phyloP scores from a whole-genome alignment of 2,888 invertebrate genomes.

The Homarus gammarus region DNA sequence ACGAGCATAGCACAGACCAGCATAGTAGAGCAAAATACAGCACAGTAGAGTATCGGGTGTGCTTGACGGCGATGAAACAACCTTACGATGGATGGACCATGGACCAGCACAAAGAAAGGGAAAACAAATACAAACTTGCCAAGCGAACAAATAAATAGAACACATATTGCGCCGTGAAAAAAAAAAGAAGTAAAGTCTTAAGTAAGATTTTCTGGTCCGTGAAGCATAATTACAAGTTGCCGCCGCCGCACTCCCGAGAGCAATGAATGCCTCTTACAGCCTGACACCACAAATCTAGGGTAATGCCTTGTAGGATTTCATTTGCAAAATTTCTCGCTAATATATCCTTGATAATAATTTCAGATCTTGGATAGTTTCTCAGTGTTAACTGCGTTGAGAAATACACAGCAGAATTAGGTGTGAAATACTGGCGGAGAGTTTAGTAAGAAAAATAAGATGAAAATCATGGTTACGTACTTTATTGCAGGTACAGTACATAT shows the following conservation, averaged over 20 bases:
- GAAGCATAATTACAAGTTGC: slow-evolving; percentile 4
- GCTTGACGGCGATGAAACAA: too few relatives aligned
- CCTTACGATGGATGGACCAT: too few relatives aligned
- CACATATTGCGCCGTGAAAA: neutral
- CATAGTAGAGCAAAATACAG: too few relatives aligned
- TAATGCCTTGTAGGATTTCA: slow-evolving; percentile 4
- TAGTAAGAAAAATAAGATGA: neutral
- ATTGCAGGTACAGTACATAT: neutral
- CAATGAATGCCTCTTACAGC: neutral
- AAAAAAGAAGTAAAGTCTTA: neutral
- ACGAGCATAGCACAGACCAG: too few relatives aligned
- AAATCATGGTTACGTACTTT: too few relatives aligned
- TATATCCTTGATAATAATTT: slow-evolving; percentile 15
- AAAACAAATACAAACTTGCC: too few relatives aligned
- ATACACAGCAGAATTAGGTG: neutral
- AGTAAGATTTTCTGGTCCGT: slow-evolving; percentile 6
- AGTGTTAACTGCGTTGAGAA: neutral
- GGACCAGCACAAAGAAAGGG: too few relatives aligned
- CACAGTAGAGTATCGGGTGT: too few relatives aligned
- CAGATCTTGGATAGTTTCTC: neutral
- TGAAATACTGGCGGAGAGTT: neutral
- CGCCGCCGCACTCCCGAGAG: neutral
- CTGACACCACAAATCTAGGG: slow-evolving; percentile 15
- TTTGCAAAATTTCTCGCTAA: neutral
- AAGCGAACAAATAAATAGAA: too few relatives aligned